Evolutionary conservation across 30 jellyfish, hydroid and myxozoan species (phyloP).

Genomic region (Kudoa iwatai): DNA sequence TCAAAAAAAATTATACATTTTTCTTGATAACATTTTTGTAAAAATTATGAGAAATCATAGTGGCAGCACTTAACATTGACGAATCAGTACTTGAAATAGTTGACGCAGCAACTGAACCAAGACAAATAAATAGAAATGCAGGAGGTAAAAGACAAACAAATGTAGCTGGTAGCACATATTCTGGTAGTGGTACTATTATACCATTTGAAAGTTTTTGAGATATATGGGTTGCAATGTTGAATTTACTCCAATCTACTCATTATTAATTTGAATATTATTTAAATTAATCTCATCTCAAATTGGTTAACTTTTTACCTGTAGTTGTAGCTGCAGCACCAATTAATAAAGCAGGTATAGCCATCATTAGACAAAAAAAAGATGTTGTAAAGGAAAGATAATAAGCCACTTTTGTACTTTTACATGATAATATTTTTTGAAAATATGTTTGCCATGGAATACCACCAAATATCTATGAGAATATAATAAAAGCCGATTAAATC

Average conservation of each 20-base stretch:
- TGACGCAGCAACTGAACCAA: constrained; percentile 95
- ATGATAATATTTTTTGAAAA: constrained; percentile 61
- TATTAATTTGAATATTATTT: background rate
- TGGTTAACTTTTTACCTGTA: constrained; percentile 16
- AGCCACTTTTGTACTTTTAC: constrained; percentile 51
- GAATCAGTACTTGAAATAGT: constrained; percentile 86
- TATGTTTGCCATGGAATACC: constrained; percentile 98
- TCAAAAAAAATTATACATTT: constrained; percentile 20
- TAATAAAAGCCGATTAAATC: too few species aligned
- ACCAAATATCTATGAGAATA: constrained; percentile 25
- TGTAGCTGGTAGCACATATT: too few species aligned
- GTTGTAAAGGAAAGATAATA: constrained; percentile 57
- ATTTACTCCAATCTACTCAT: constrained; percentile 17
- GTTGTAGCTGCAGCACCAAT: constrained; percentile 76
- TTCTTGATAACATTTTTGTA: constrained; percentile 44
- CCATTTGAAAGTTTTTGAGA: too few species aligned
- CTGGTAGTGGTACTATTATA: too few species aligned
- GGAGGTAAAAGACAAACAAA: constrained; percentile 76
- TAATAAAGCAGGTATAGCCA: constrained; percentile 67
- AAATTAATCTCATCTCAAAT: background rate
- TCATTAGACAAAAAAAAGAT: constrained; percentile 36
- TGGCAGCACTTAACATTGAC: constrained; percentile 71
- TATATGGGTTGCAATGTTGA: too few species aligned
- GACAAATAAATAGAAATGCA: constrained; percentile 60
- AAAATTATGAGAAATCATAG: constrained; percentile 86